Base-by-base conservation (phyloP, 2,797 vertebrate species). In the Phaenicophaeus curvirostris region DNA sequence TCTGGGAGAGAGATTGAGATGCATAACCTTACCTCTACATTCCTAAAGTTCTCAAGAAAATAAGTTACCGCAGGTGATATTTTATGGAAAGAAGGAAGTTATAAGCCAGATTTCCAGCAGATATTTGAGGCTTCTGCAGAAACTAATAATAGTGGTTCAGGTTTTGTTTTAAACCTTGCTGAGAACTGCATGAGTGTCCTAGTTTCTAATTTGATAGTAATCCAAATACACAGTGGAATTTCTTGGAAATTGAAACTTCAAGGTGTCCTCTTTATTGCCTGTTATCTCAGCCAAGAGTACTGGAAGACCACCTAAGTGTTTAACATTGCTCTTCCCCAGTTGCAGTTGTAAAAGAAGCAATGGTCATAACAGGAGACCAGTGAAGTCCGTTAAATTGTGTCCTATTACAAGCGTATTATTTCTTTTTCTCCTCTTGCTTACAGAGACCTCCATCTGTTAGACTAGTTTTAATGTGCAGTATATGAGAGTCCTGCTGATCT, bases 181-280 rank as follows among this genome's bases (percentile, higher is more conserved):
- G 88, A 94, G 85, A 87, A 81, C 90, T 67, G 67, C 27, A 3
- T 84, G 94, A 93, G 79, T 89, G 88, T 92, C 94, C 93, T 91
- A 89, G 76, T 93, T 96, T 92, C 94, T 96, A 86, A 96, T 94
- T 91, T 83, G 78, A 94, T 87, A 96, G 85, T 90, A 66, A 96
- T 96, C 91, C 92, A 92, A 85, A 85, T 86, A 89, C 91, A 95
- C 87, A 85, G 87, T 91, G 91, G 95, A 96, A 90, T 94, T 94
- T 85, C 87, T 81, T 94, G 94, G 88, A 94, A 96, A 96, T 93
- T 96, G 93, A 93, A 94, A 76, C 87, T 91, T 96, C 90, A 94
- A 74, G 88, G 89, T 93, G 95, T 90, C 91, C 73, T 94, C 66
- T 93, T 90, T 92, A 91, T 95, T 95, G 93, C 84, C 82, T 90